These are phyloP conservation scores for Dermochelys coriacea DNA, from an alignment of 2,797 vertebrate species.

Conservation along the genomic window DNA sequence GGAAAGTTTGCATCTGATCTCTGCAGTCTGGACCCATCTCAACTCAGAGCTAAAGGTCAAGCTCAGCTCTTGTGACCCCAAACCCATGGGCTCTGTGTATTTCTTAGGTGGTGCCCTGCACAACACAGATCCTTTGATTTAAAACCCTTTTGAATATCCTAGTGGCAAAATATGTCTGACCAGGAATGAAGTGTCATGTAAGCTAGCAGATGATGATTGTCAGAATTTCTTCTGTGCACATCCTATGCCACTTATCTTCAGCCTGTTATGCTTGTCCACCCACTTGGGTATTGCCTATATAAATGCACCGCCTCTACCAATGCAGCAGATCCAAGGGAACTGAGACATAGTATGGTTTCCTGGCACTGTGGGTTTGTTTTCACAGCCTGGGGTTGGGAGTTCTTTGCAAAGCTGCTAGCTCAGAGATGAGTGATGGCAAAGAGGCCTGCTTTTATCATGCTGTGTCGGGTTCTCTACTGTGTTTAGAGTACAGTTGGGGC, in stretches of 20 bases:
- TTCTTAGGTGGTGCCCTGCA: neutral
- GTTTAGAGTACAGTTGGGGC: neutral
- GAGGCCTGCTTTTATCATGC: neutral
- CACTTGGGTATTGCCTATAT: neutral
- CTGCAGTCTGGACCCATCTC: neutral
- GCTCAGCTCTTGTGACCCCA: neutral
- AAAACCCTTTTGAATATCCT: neutral
- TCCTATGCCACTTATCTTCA: too few relatives aligned
- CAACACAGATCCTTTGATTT: neutral
- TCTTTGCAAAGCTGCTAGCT: neutral
- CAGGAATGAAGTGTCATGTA: neutral
- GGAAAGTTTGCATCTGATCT: neutral
- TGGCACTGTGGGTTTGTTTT: neutral
- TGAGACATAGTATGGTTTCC: neutral
- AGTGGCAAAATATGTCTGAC: neutral
- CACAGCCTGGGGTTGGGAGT: neutral
- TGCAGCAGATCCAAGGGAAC: neutral
- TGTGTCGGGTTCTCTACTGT: neutral
- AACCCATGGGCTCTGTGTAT: neutral
- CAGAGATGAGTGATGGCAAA: neutral
- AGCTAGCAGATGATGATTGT: too few relatives aligned
- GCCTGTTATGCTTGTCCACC: neutral
- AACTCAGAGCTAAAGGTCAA: neutral
- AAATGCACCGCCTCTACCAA: neutral
- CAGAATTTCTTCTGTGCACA: too few relatives aligned